phyloP scores from a whole-genome alignment of 2,113 vertebrate species.

The Neolamprologus modestus region DNA sequence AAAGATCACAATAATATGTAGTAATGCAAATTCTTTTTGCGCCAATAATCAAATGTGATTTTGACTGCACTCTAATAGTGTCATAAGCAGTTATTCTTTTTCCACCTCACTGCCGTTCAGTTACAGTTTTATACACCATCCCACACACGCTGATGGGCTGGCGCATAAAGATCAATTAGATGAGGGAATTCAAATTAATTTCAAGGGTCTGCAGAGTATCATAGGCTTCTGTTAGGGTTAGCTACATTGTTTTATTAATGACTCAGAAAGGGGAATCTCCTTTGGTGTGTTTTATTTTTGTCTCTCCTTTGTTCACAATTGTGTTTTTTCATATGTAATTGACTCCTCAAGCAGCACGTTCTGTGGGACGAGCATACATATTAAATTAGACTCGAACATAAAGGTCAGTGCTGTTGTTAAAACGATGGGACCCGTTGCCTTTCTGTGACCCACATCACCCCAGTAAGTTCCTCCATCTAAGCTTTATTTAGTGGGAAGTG shows the following conservation, averaged over 20 bases:
- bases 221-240: neutral
- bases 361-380: neutral
- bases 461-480: neutral
- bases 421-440: neutral
- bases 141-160: neutral
- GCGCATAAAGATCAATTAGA: neutral
- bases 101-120: neutral
- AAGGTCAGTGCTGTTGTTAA: constrained; percentile 13
- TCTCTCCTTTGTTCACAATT: neutral
- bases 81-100: neutral
- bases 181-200: neutral
- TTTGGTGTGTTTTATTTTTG: neutral
- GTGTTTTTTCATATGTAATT: neutral
- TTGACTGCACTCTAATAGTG: neutral
- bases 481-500: neutral
- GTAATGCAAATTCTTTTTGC: neutral
- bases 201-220: neutral
- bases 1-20: neutral
- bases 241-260: neutral
- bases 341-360: neutral
- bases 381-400: neutral
- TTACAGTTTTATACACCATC: neutral
- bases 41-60: neutral
- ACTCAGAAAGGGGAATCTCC: neutral
- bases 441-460: neutral